Evolutionary conservation across 1,140 invertebrate species (phyloP).

Genomic region (Drosophila navojoa): DNA sequence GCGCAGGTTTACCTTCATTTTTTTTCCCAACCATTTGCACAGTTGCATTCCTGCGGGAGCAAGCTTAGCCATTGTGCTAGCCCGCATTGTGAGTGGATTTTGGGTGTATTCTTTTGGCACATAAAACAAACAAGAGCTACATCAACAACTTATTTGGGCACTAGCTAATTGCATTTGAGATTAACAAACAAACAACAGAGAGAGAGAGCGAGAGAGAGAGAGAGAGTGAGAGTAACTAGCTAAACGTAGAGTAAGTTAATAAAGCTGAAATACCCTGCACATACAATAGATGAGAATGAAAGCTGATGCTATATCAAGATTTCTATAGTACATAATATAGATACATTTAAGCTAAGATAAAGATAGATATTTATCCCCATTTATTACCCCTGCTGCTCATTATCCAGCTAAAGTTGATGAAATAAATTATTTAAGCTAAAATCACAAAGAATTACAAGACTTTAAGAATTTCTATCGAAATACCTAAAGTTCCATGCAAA

Average conservation of each 20-base stretch:
- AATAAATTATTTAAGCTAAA: too few relatives aligned
- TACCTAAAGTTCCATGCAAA: not conserved
- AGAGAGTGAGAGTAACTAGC: not conserved
- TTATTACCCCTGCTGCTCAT: too few relatives aligned
- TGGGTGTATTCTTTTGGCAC: constrained; percentile 19
- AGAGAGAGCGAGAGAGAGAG: not conserved
- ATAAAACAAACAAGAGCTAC: constrained; percentile 18
- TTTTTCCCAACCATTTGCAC: constrained; percentile 26
- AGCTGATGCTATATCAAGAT: too few relatives aligned
- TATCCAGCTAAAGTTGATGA: too few relatives aligned
- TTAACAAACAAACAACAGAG: not conserved
- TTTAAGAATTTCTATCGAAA: not conserved
- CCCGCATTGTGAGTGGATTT: constrained; percentile 41
- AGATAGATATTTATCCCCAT: too few relatives aligned
- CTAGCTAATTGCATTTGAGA: constrained; percentile 43
- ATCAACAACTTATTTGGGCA: constrained; percentile 9
- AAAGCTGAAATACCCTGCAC: too few relatives aligned
- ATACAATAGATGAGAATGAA: too few relatives aligned
- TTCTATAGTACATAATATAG: too few relatives aligned
- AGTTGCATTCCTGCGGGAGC: constrained; percentile 37
- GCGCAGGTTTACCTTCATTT: not conserved
- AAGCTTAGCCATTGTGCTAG: constrained; percentile 15
- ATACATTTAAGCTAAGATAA: too few relatives aligned
- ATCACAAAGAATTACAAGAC: too few relatives aligned
- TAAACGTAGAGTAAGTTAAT: not conserved